Evolutionary conservation across 2,113 vertebrate genomes (phyloP).

Genomic region (Nycticryphes semicollaris): DNA sequence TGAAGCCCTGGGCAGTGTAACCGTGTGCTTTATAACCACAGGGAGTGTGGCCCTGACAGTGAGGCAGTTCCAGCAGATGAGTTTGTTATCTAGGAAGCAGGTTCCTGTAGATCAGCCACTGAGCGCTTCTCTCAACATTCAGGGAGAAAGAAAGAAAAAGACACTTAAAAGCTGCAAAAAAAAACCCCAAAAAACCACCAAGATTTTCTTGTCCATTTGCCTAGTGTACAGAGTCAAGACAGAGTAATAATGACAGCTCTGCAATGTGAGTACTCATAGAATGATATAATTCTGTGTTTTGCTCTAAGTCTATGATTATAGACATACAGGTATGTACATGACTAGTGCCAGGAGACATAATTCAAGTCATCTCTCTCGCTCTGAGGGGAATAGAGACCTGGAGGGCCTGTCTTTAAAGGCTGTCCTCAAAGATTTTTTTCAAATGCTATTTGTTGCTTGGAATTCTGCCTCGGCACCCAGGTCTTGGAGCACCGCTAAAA

Average conservation of each 20-base stretch:
- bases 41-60: fast-evolving
- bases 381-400: background rate
- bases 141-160: background rate
- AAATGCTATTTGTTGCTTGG: background rate
- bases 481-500: background rate
- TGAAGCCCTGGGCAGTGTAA: background rate
- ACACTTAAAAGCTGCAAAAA: background rate
- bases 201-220: background rate
- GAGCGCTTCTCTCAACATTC: background rate
- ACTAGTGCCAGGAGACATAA: background rate
- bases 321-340: background rate
- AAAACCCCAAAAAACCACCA: no score
- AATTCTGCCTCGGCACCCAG: background rate
- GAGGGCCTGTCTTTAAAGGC: background rate
- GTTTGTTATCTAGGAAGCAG: background rate
- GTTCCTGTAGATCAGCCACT: background rate
- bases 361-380: background rate
- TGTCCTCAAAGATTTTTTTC: background rate
- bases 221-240: background rate
- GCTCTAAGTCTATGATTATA: background rate
- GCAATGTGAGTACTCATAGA: background rate
- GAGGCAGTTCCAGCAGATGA: background rate
- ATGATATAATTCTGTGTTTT: background rate
- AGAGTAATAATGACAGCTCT: background rate
- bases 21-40: background rate